Evolutionary conservation across 64 coral and sea anemone genomes (phyloP).

Genomic region (Exaiptasia diaphana): DNA sequence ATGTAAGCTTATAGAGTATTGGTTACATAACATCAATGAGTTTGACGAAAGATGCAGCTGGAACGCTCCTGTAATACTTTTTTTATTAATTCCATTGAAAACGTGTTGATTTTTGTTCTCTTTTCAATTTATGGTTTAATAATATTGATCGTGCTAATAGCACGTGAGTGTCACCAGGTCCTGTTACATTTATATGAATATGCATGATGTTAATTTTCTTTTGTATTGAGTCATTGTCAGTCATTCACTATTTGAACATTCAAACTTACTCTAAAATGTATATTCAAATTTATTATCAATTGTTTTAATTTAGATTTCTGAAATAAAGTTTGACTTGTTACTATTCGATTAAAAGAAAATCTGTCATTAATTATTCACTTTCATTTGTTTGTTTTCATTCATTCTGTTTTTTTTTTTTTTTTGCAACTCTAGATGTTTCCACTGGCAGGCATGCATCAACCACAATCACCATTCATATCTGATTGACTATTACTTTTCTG

Average conservation of each 20-base stretch:
- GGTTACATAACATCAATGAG: not conserved
- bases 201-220: too few species aligned
- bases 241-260: too few species aligned
- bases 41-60: not conserved
- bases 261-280: too few species aligned
- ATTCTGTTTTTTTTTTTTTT: not conserved
- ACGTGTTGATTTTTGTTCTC: not conserved
- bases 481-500: constrained; percentile 73
- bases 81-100: not conserved
- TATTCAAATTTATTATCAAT: too few species aligned
- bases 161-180: too few species aligned
- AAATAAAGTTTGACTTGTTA: too few species aligned
- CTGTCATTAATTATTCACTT: not conserved
- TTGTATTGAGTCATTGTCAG: too few species aligned
- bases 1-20: not conserved
- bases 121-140: too few species aligned
- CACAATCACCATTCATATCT: constrained; percentile 17
- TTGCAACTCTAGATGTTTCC: constrained; percentile 78
- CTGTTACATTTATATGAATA: too few species aligned
- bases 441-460: constrained; percentile 66
- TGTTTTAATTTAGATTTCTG: too few species aligned
- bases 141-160: too few species aligned
- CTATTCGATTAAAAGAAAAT: too few species aligned
- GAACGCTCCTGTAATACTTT: not conserved
- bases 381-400: not conserved